Evolutionary conservation across 1,140 invertebrate species (phyloP).

Genomic region (Meteorus sp.): DNA sequence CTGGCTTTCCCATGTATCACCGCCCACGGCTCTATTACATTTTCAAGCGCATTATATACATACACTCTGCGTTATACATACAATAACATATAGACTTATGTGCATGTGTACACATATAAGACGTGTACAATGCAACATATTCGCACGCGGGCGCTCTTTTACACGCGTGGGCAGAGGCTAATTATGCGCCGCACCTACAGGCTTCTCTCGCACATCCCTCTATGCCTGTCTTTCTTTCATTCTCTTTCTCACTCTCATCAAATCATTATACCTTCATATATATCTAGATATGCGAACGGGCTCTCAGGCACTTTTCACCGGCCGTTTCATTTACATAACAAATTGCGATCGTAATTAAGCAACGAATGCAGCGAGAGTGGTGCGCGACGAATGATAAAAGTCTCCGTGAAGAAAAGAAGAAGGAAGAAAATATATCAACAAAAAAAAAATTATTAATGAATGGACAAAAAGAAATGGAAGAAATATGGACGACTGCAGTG

Average conservation of each 20-base stretch:
- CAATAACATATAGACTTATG: neutral
- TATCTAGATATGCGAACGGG: neutral
- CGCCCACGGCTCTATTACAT: slow-evolving; percentile 25
- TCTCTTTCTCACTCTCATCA: slow-evolving; percentile 1
- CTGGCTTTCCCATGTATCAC: slow-evolving; percentile 26
- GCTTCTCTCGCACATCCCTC: slow-evolving; percentile 14
- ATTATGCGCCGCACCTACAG: slow-evolving; percentile 33
- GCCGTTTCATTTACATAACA: slow-evolving; percentile 36
- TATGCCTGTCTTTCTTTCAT: neutral
- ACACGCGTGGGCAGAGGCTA: slow-evolving; percentile 32
- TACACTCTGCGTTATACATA: neutral
- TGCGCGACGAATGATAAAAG: slow-evolving; percentile 10
- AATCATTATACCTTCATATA: slow-evolving; percentile 7
- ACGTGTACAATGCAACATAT: slow-evolving; percentile 1
- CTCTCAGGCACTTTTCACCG: slow-evolving; percentile 30
- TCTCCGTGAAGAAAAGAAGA: slow-evolving; percentile 11
- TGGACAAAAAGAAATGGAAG: too few species aligned
- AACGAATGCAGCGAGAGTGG: slow-evolving; percentile 21
- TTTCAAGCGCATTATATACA: slow-evolving; percentile 1
- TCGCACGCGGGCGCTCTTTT: neutral
- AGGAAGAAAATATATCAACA: neutral
- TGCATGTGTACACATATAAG: slow-evolving; percentile 9
- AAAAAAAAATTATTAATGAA: slow-evolving; percentile 6
- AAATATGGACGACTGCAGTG: too few species aligned
- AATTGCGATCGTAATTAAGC: slow-evolving; percentile 35